These are phyloP conservation scores for Mya arenaria DNA, from an alignment of 1,140 invertebrate species.

Conservation along the genomic window DNA sequence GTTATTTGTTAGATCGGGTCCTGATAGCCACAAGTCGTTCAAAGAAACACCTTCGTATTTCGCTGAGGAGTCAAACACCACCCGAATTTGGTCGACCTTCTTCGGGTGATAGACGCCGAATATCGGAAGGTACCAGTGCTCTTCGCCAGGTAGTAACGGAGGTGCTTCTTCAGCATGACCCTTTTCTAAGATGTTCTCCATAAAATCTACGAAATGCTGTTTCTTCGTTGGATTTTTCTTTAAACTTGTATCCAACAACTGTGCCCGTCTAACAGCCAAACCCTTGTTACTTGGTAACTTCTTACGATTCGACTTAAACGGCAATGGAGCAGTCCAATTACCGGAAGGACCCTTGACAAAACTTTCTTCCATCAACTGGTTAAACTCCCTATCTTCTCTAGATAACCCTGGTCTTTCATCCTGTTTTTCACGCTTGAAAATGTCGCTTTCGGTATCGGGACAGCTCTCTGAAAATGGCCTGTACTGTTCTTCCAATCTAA, in stretches of 20 bases:
- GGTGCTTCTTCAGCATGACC: constrained; percentile 49
- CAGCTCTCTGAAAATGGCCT: background rate
- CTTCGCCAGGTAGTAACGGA: background rate
- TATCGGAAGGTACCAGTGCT: constrained; percentile 59
- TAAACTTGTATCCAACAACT: background rate
- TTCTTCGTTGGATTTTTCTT: constrained; percentile 21
- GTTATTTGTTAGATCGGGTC: constrained; percentile 59
- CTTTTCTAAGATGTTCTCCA: constrained; percentile 38
- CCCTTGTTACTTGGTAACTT: constrained; percentile 50
- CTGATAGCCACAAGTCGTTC: constrained; percentile 47
- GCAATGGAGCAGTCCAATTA: constrained; percentile 58
- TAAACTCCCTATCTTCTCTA: constrained; percentile 54
- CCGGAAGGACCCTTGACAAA: constrained; percentile 15
- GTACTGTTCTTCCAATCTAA: background rate
- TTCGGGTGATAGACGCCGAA: constrained; percentile 64
- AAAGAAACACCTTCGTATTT: constrained; percentile 52
- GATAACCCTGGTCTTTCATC: constrained; percentile 45
- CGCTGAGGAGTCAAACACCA: constrained; percentile 52
- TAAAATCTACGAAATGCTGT: constrained; percentile 45
- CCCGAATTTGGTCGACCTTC: constrained; percentile 53
- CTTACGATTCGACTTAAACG: constrained; percentile 31
- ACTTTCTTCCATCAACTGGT: constrained; percentile 48
- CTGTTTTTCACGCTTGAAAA: constrained; percentile 26
- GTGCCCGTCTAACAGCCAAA: constrained; percentile 28
- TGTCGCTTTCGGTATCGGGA: background rate